phyloP scores from a whole-genome alignment of 2,888 invertebrate species.

The Aspidiotus destructor region DNA sequence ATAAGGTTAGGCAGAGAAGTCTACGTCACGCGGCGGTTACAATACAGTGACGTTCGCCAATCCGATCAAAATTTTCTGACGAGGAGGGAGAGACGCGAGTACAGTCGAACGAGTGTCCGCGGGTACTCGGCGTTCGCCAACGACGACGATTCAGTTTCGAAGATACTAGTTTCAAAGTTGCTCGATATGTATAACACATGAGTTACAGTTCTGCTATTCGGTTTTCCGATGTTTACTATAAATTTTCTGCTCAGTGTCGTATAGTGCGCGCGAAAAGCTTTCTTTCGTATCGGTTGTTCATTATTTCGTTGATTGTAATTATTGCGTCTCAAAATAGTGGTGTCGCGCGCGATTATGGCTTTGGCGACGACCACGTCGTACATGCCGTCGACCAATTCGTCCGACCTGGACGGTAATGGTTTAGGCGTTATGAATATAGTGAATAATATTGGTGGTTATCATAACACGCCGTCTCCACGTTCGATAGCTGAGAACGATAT shows the following conservation, averaged over 20 bases:
- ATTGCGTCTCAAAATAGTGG: conserved; percentile 7
- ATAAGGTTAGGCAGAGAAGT: conserved; percentile 21
- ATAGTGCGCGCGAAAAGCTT: conserved; percentile 34
- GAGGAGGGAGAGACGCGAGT: conserved; percentile 10
- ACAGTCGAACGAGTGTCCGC: conserved; percentile 9
- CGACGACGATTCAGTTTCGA: conserved; percentile 11
- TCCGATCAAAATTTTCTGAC: conserved; percentile 13
- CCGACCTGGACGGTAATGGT: conserved; percentile 57
- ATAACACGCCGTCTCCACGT: conserved; percentile 70
- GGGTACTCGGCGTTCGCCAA: conserved; percentile 14
- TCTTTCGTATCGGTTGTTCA: conserved; percentile 2
- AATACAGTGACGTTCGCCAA: conserved; percentile 31
- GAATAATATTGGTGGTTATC: conserved; percentile 47
- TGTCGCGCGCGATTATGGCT: conserved; percentile 38
- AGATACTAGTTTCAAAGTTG: conserved; percentile 37
- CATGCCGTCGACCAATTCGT: conserved; percentile 66
- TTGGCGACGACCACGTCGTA: conserved; percentile 81
- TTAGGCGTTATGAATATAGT: conserved; percentile 43
- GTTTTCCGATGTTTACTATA: conserved; percentile 37
- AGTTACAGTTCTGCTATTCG: conserved; percentile 40
- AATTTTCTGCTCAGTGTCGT: conserved; percentile 37
- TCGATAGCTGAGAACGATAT: conserved; percentile 81
- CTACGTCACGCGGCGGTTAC: conserved; percentile 34
- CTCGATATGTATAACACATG: conserved; percentile 55
- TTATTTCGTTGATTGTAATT: conserved; percentile 1